phyloP scores from a whole-genome alignment of 2,888 invertebrate genomes.

The Melanotus villosus region DNA sequence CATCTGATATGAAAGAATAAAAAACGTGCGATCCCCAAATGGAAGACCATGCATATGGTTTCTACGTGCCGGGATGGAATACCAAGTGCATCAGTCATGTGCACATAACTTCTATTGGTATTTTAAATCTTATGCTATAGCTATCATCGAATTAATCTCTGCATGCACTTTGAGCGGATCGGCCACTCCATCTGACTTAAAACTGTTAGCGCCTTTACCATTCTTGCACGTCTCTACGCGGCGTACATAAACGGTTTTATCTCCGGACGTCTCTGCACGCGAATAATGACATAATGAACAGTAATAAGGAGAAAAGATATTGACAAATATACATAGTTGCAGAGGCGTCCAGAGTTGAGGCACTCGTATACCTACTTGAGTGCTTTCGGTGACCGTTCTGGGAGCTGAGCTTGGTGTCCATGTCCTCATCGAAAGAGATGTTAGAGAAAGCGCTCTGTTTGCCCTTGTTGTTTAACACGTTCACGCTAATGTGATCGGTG shows the following conservation, averaged over 20 bases:
- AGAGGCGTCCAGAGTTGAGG: slow-evolving; percentile 34
- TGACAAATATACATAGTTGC: too few relatives aligned
- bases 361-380: slow-evolving; percentile 65
- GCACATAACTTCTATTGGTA: slow-evolving; percentile 58
- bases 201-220: slow-evolving; percentile 50
- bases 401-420: slow-evolving; percentile 59
- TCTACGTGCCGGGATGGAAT: slow-evolving; percentile 61
- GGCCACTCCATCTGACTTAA: slow-evolving; percentile 46
- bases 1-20: slow-evolving; percentile 58
- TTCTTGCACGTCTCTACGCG: slow-evolving; percentile 40
- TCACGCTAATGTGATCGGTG: slow-evolving; percentile 67
- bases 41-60: slow-evolving; percentile 63
- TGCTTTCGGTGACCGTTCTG: slow-evolving; percentile 62
- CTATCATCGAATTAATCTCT: slow-evolving; percentile 49
- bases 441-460: slow-evolving; percentile 57
- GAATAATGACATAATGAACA: slow-evolving; percentile 8
- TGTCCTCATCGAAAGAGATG: slow-evolving; percentile 64
- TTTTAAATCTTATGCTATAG: slow-evolving; percentile 51
- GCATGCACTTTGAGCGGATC: slow-evolving; percentile 51
- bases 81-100: slow-evolving; percentile 62
- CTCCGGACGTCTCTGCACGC: slow-evolving; percentile 50
- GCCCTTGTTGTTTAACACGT: slow-evolving; percentile 66
- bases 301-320: neutral
- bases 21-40: slow-evolving; percentile 62
- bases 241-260: slow-evolving; percentile 50